Evolutionary conservation across 1,140 invertebrate species (phyloP).

Genomic region (Bombus fervidus): DNA sequence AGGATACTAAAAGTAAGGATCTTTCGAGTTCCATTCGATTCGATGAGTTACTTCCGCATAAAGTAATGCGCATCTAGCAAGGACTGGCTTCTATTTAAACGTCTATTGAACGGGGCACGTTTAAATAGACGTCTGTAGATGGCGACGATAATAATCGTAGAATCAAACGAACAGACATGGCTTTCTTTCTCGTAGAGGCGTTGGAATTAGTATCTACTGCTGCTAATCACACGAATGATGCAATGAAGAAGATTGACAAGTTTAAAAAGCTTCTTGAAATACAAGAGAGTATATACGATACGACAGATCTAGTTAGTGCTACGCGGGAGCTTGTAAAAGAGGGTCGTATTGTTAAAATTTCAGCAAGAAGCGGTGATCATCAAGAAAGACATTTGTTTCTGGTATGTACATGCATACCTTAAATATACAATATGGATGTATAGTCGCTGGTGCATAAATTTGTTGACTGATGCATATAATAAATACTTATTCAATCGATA

Average conservation of each 20-base stretch:
- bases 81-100: conserved; percentile 51
- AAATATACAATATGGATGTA: neutral
- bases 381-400: conserved; percentile 89
- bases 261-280: conserved; percentile 81
- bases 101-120: conserved; percentile 36
- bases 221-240: conserved; percentile 90
- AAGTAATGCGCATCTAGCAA: conserved; percentile 38
- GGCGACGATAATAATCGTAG: conserved; percentile 40
- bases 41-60: conserved; percentile 43
- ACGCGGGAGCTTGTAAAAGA: conserved; percentile 87
- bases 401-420: conserved; percentile 79
- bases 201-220: conserved; percentile 88
- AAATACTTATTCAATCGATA: neutral
- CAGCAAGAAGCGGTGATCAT: conserved; percentile 85
- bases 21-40: conserved; percentile 42
- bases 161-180: conserved; percentile 48
- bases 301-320: conserved; percentile 87
- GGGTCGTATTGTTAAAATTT: conserved; percentile 87
- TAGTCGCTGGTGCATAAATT: neutral
- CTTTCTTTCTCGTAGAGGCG: conserved; percentile 79
- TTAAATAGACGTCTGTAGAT: conserved; percentile 47
- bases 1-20: conserved; percentile 84
- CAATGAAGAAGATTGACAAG: conserved; percentile 84
- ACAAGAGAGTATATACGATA: conserved; percentile 82
- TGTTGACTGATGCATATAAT: neutral